Percentiles rank a stretch among this genome's conserved stretches.
Conservation (phyloP, 1,140 invertebrate species). For the Anthonomus grandis region DNA sequence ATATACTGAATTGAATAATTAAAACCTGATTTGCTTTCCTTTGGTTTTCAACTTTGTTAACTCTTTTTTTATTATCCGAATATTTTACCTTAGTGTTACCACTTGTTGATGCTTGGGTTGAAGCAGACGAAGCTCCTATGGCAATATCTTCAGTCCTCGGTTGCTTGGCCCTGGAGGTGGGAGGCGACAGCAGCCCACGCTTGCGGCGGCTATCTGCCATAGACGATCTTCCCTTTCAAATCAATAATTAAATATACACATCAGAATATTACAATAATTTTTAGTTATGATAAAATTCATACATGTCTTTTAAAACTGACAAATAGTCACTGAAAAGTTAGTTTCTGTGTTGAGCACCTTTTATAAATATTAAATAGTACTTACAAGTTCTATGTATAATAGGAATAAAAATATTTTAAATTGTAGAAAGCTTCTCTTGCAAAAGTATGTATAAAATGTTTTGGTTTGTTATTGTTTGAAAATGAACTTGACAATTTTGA, state of each 20-base stretch:
- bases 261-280: too few relatives aligned
- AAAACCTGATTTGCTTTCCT: neutral
- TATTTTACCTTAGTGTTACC: neutral
- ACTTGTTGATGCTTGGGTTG: neutral
- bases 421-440: too few relatives aligned
- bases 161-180: constrained; percentile 43
- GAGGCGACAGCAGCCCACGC: constrained; percentile 47
- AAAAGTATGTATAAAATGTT: too few relatives aligned
- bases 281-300: too few relatives aligned
- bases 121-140: neutral
- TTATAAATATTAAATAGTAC: constrained; percentile 1
- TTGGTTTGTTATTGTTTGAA: too few relatives aligned
- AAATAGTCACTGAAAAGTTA: constrained; percentile 12
- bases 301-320: too few relatives aligned
- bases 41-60: neutral
- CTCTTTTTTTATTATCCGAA: neutral
- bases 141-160: constrained; percentile 26
- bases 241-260: too few relatives aligned
- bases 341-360: neutral
- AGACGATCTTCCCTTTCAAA: constrained; percentile 44
- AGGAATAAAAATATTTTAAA: neutral
- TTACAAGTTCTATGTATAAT: neutral
- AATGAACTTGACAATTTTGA: too few relatives aligned
- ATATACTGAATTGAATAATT: too few relatives aligned
- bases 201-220: constrained; percentile 50